Evolutionary conservation across 2,888 invertebrate species (phyloP).

Genomic region (Nipponacmea schrenckii): DNA sequence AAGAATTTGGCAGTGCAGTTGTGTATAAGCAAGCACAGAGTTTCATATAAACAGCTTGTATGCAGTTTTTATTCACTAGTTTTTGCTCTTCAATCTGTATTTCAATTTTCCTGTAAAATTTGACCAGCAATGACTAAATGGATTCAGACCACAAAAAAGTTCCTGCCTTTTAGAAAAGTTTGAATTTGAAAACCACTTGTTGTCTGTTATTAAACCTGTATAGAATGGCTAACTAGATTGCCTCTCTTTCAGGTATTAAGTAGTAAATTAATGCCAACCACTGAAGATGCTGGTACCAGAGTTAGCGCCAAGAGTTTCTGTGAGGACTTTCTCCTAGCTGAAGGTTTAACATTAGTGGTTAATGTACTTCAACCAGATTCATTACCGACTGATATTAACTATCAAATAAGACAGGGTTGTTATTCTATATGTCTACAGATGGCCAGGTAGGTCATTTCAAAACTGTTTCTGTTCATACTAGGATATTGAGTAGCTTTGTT

Average conservation of each 20-base stretch:
- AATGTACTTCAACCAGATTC: conserved; percentile 68
- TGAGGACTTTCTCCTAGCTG: conserved; percentile 68
- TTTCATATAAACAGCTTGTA: too few species aligned
- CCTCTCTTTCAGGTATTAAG: conserved; percentile 65
- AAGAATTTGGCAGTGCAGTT: too few species aligned
- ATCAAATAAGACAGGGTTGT: conserved; percentile 69
- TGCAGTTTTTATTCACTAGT: too few species aligned
- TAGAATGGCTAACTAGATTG: too few species aligned
- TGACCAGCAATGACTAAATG: not conserved
- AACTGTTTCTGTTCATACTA: not conserved
- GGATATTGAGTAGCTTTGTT: too few species aligned
- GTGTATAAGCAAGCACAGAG: too few species aligned
- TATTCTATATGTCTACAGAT: conserved; percentile 69
- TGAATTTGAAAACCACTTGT: not conserved
- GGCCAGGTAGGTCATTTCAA: conserved; percentile 56
- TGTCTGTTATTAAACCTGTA: too few species aligned
- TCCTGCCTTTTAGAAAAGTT: not conserved
- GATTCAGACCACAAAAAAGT: not conserved
- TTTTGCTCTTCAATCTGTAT: too few species aligned
- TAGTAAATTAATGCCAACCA: conserved; percentile 68
- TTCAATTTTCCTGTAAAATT: not conserved
- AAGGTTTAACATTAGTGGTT: conserved; percentile 68
- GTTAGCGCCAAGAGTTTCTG: conserved; percentile 65
- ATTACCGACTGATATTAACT: conserved; percentile 67
- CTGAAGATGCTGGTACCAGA: conserved; percentile 58